phyloP scores from a whole-genome alignment of 2,113 vertebrate genomes.

The Passer montanus region DNA sequence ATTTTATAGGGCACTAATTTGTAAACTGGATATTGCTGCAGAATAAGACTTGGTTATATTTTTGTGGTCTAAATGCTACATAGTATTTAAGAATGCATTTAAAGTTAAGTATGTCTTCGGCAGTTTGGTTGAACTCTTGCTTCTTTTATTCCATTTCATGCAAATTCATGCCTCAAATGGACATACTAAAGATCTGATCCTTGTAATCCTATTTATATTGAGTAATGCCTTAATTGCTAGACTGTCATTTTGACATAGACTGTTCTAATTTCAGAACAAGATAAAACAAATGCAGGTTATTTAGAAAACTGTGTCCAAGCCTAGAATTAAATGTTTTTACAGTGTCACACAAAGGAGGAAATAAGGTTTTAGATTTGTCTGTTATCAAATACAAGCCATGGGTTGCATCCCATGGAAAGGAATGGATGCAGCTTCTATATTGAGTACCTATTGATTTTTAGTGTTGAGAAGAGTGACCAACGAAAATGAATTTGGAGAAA shows the following conservation, averaged over 20 bases:
- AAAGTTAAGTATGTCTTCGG: background rate
- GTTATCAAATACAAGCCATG: background rate
- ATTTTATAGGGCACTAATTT: slow-evolving; percentile 2
- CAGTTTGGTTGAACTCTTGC: background rate
- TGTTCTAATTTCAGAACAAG: background rate
- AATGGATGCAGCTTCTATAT: background rate
- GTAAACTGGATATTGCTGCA: slow-evolving; percentile 4
- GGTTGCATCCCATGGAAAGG: background rate
- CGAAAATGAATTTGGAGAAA: slow-evolving; percentile 16
- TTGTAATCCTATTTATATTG: background rate
- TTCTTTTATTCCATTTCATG: slow-evolving; percentile 6
- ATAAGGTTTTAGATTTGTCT: background rate
- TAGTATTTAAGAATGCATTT: background rate
- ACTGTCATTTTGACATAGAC: background rate
- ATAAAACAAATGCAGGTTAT: background rate
- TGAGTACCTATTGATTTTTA: slow-evolving; percentile 5
- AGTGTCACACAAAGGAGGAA: slow-evolving; percentile 19
- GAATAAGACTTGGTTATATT: background rate
- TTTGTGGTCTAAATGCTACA: background rate
- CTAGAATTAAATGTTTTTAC: slow-evolving; percentile 47
- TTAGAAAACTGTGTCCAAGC: background rate
- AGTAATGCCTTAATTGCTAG: slow-evolving; percentile 32
- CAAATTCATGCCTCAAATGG: background rate
- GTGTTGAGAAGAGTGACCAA: slow-evolving; percentile 27
- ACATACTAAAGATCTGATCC: background rate